Evolutionary conservation across 2,797 vertebrate species (phyloP).

Genomic region (Oceanodroma leucorhoa): DNA sequence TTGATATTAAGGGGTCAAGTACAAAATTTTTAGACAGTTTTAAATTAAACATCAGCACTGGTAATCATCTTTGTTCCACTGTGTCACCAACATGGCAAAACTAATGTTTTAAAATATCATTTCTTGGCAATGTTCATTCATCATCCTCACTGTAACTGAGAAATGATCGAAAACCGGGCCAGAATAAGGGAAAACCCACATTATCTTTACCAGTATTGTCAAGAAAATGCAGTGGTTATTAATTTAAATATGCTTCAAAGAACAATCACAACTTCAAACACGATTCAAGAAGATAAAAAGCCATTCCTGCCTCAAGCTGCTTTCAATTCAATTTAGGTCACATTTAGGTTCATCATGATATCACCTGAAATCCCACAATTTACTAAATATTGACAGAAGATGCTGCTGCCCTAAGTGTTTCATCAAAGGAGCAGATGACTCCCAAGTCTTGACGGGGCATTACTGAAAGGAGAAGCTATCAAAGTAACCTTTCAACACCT

Average conservation of each 20-base stretch:
- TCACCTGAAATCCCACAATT: constrained; percentile 2
- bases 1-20: constrained; percentile 32
- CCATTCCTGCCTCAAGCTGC: constrained; percentile 26
- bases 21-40: constrained; percentile 27
- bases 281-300: constrained; percentile 51
- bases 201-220: constrained; percentile 39
- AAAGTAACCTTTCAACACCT: constrained; percentile 21
- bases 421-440: neutral
- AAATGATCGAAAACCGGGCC: constrained; percentile 22
- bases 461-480: neutral
- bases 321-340: constrained; percentile 44
- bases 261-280: constrained; percentile 43
- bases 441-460: neutral
- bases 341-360: constrained; percentile 18
- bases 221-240: constrained; percentile 56
- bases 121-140: constrained; percentile 29
- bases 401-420: constrained; percentile 1
- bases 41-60: constrained; percentile 49
- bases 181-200: constrained; percentile 29
- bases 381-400: constrained; percentile 20
- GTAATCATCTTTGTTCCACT: constrained; percentile 40
- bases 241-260: constrained; percentile 51
- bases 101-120: constrained; percentile 37
- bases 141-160: constrained; percentile 1
- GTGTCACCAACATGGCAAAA: constrained; percentile 40